Evolutionary conservation across 2,797 vertebrate genomes (phyloP), one percentile per base, ranked within the genome.

Genomic region (Propithecus deckenii): DNA sequence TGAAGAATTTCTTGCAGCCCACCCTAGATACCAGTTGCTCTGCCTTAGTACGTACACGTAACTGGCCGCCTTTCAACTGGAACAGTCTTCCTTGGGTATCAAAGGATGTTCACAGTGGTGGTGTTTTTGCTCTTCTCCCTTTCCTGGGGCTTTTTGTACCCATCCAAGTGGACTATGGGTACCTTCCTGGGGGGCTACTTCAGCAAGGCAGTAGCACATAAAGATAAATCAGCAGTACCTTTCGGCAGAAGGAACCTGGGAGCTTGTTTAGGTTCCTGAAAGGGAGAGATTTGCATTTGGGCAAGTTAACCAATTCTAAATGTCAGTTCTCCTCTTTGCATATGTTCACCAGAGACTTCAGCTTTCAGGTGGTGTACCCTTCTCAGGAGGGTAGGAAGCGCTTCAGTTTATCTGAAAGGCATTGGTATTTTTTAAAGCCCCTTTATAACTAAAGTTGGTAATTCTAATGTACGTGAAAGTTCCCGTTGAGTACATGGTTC

Each of bases 1-100:
- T 22, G n/a, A 96, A n/a, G 98, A 99, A 25, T 99, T 99, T 97
- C 96, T 98, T 50, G 52, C 94, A 17, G 98, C 99, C 52, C 99
- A 99, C 91, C 99, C 99, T 0, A 98, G 99, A 91, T 99, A 99
- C 97, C 98, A 96, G 57, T 57, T 71, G 0, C 99, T 99, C 84
- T 99, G 99, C 90, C 96, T 99, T 23, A 99, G 99, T 99, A 98
- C 97, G 99, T 98, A 78, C 30, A 18, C 15, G 2, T 28, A 11
- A 7, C 22, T 32, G 4, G 1, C 1, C 12, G 18, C 25, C 57
- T 90, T n/a, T 25, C 89, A 32, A 25, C 57, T 28, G 15, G 14
- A 80, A 32, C 48, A 30, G 17, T 28, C 55, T 59, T 7, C 25
- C 17, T 0, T 1, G 10, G 57, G 67, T 4, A 20, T 30, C 38